Evolutionary conservation across 2,113 vertebrate species (phyloP), one percentile per base, ranked within the genome.

Genomic region (Pontoporia blainvillei): DNA sequence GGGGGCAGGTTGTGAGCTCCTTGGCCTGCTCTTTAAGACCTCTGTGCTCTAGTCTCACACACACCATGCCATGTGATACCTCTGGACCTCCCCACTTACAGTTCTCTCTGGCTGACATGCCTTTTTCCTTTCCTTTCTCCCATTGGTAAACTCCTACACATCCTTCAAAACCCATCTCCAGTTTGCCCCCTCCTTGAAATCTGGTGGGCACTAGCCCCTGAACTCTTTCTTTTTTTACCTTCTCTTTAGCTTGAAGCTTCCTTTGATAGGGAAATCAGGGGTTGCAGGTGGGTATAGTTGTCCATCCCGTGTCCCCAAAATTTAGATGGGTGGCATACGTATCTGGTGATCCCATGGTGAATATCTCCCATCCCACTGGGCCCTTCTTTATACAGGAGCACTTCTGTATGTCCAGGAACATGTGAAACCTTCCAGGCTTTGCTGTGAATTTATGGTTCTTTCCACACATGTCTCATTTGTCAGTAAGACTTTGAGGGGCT

Each of bases 91-190:
- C 31, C 34, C 49, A 9, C n/a, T 25, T 69, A 31, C 1, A 52
- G 34, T 71, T 36, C 8, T 25, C 29, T 29, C 29, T 27, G 31
- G 57, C 64, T 52, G 64, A 78, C n/a, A 34, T 15, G 59, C 17
- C 29, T 72, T 78, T 66, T 78, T 72, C 23, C 17, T 10, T 23
- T 95, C 44, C 17, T 88, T 36, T 15, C 34, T 59, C 66, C 31
- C 64, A 17, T 13, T 52, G 69, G 46, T 25, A 8, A 73, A 67
- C 84, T 96, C 76, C 76, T 79, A 61, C 14, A 66, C 78, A 81
- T 59, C 71, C 84, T 84, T 88, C 76, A 88, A 91, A 78, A 84
- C 87, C 62, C 41, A 44, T 69, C 34, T 69, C 27, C 57, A 25
- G 13, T 46, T 62, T 90, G 36, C 20, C 29, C 54, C 36, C 54